Evolutionary conservation across 2,797 vertebrate genomes (phyloP), one percentile per base, ranked within the genome.

Genomic region (Rousettus madagascariensis): DNA sequence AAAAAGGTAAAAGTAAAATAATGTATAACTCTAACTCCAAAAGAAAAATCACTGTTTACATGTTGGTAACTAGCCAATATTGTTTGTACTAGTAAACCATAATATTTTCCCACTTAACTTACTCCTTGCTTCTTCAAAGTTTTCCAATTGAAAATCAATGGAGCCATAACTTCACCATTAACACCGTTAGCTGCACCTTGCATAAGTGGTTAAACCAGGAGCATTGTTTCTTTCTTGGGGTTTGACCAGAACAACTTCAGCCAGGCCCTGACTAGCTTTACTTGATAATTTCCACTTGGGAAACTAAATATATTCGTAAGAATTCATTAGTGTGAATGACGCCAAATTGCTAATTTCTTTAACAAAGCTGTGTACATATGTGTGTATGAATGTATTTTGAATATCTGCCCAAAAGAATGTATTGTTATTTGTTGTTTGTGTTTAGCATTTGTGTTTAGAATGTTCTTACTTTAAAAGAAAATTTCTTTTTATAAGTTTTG

Each of bases 391-490:
- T 38, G 11, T 77, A 46, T 88, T 51, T 72, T 86, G 38, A 92
- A 9, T 33, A 69, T 36, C 63, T 85, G 49, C 66, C 41, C 33
- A 36, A 65, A 90, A 55, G 7, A 96, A 87, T 93, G 9, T 95
- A 79, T 66, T 90, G 33, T 92, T 96, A 77, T 57, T 57, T 95
- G 43, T 91, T 90, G 49, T 95, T 95, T 91, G 65, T 91, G 20
- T 94, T 78, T 95, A 55, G 15, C 78, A 68, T 95, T 96, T 95
- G 55, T 93, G 85, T 95, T 94, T 80, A 78, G 96, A 95, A 84
- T 92, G 33, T 74, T 88, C 36, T 30, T 92, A 53, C 90, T 94
- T 93, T 86, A 55, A 83, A 72, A 75, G 26, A 78, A 91, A 82
- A n/a, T 85, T 36, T 55, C 30, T 30, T 69, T 71, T 30, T 77